Base-by-base conservation (phyloP, 2,888 invertebrate species). In the Agrotis puta region DNA sequence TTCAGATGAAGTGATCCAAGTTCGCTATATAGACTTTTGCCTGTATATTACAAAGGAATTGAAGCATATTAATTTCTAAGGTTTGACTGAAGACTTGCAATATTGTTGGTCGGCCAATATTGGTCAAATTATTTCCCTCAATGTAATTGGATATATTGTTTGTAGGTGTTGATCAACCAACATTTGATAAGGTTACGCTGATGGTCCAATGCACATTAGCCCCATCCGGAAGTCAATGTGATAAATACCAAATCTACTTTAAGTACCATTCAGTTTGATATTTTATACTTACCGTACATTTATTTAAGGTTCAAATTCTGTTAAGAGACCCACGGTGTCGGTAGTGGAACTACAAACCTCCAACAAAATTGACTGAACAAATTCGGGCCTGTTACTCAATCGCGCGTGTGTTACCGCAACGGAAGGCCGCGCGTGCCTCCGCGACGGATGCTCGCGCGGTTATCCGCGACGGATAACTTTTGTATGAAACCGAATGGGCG, bases 211-310 rank as follows among this genome's bases (percentile, higher is more conserved):
- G 16, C 20, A 20, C 18, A 22, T 33, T 20, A 54, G 54, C 13
- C 43, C 64, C 61, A 67, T 53, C 27, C 53, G 43, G 51, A 54
- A 51, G 45, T 9, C 54, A 39, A 43, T 69, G 77, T 81, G 54
- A 76, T 64, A 47, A n/a, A 65, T 69, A 81, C 77, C 53, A 70
- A 81, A 62, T 62, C 47, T 66, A 57, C 33, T 64, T 24, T 74
- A 66, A 56, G 67, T 61, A 54, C 51, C 22, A 59, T 56, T 18
- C 64, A 48, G 11, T 39, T 62, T 67, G 43, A 62, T 58, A 75
- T 24, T 57, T 20, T 61, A 13, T 39, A 61, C 24, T 57, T 56
- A 56, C 56, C 24, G 69, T 18, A 43, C 13, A 22, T 43, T 67
- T 67, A 76, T 76, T 33, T 13, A 22, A 76, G 33, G 33, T 33